Percentiles rank a stretch among this genome's conserved stretches.
Conservation (phyloP, 2,888 invertebrate genomes). For the Sphinx pinastri region DNA sequence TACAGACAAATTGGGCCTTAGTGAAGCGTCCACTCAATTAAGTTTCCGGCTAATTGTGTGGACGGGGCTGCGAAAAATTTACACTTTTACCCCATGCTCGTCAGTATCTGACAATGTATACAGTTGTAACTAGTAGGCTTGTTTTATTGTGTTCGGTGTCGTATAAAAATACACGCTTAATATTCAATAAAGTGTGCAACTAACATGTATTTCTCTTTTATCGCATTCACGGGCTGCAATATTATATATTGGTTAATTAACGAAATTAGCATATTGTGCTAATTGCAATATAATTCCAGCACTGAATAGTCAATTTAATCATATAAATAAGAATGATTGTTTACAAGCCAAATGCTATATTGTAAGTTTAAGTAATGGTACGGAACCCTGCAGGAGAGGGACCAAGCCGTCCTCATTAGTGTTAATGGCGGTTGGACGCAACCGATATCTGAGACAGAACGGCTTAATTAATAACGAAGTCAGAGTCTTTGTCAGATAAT, state of each 20-base stretch:
- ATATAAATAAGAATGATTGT: too few species aligned
- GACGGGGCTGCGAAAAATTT: constrained; percentile 26
- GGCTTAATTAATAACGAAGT: constrained; percentile 67
- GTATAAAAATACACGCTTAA: neutral
- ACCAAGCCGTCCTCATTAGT: constrained; percentile 64
- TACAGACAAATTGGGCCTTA: constrained; percentile 60
- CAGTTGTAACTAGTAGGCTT: constrained; percentile 1
- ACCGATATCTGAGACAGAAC: constrained; percentile 67
- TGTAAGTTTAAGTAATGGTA: constrained; percentile 2
- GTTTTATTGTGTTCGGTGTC: neutral
- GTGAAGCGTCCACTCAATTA: constrained; percentile 58
- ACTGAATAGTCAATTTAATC: too few species aligned
- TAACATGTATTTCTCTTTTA: too few species aligned
- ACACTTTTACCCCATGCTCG: constrained; percentile 9
- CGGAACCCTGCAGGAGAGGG: neutral
- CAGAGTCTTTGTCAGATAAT: constrained; percentile 62
- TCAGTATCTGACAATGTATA: neutral
- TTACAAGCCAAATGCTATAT: neutral
- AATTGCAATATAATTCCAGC: too few species aligned
- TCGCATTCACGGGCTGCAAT: too few species aligned
- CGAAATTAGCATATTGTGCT: too few species aligned
- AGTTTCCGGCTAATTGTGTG: constrained; percentile 31
- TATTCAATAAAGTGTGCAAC: too few species aligned
- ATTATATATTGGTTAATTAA: too few species aligned
- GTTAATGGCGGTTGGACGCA: constrained; percentile 62